phyloP scores from a whole-genome alignment of 2,113 vertebrate genomes.

The Aspidoscelis tigris region DNA sequence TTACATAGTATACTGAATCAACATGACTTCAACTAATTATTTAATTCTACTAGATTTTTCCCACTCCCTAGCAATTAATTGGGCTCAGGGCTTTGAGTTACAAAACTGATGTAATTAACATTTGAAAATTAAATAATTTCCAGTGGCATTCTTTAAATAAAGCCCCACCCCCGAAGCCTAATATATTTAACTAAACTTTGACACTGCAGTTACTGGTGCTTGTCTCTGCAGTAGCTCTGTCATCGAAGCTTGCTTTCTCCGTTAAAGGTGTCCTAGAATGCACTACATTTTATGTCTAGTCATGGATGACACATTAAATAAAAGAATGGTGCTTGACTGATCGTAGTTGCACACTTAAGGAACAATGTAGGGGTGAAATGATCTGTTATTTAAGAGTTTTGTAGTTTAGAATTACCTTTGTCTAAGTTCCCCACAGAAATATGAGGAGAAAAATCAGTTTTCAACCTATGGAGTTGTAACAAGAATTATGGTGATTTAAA shows the following conservation, averaged over 20 bases:
- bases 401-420: too few relatives aligned
- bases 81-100: neutral
- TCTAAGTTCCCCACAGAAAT: too few relatives aligned
- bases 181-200: too few relatives aligned
- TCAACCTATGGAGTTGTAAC: too few relatives aligned
- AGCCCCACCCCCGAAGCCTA: too few relatives aligned
- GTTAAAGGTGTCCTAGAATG: neutral
- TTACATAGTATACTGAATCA: neutral
- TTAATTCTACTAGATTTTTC: neutral
- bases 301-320: neutral
- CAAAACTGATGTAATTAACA: neutral
- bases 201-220: neutral
- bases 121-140: slow-evolving; percentile 1
- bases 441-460: too few relatives aligned
- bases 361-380: too few relatives aligned
- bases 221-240: neutral
- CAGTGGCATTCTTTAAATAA: neutral
- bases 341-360: too few relatives aligned
- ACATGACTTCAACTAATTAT: neutral
- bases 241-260: neutral
- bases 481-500: too few relatives aligned
- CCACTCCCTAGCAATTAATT: neutral
- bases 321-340: neutral
- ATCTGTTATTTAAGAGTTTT: too few relatives aligned
- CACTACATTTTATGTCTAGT: neutral